Percentiles rank a stretch among this genome's conserved stretches.
Conservation (phyloP, 2,113 vertebrate species). For the Myotis yumanensis region DNA sequence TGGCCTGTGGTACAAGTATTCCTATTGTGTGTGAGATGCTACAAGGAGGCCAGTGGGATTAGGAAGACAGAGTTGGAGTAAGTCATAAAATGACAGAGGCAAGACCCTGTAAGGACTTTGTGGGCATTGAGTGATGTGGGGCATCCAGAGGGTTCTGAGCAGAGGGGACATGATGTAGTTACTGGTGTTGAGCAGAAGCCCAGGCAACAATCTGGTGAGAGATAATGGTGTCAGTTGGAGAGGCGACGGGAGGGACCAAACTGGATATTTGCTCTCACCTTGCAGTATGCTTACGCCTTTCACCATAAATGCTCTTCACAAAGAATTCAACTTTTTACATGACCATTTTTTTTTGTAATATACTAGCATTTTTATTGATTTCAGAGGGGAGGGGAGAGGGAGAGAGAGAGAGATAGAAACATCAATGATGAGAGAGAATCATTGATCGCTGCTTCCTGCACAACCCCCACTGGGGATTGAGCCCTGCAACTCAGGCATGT, state of each 20-base stretch:
- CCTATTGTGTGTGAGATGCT: not conserved
- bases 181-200: not conserved
- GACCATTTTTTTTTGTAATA: too few relatives aligned
- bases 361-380: too few relatives aligned
- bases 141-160: not conserved
- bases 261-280: not conserved
- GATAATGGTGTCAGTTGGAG: not conserved
- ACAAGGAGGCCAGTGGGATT: not conserved
- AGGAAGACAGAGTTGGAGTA: not conserved
- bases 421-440: too few relatives aligned
- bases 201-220: too few relatives aligned
- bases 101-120: not conserved
- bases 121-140: not conserved
- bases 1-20: not conserved
- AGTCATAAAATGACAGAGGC: not conserved
- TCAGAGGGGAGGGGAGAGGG: too few relatives aligned
- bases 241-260: rapidly evolving
- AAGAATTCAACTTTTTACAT: not conserved
- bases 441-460: too few relatives aligned
- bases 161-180: not conserved
- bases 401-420: too few relatives aligned
- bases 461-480: too few relatives aligned
- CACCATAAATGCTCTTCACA: not conserved
- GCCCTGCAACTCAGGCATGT: too few relatives aligned
- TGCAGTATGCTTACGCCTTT: not conserved